A percentile compares a stretch with the other conserved stretches of the same genome.
Conservation (phyloP, 1,140 invertebrate species). For the Teleogryllus occipitalis region DNA sequence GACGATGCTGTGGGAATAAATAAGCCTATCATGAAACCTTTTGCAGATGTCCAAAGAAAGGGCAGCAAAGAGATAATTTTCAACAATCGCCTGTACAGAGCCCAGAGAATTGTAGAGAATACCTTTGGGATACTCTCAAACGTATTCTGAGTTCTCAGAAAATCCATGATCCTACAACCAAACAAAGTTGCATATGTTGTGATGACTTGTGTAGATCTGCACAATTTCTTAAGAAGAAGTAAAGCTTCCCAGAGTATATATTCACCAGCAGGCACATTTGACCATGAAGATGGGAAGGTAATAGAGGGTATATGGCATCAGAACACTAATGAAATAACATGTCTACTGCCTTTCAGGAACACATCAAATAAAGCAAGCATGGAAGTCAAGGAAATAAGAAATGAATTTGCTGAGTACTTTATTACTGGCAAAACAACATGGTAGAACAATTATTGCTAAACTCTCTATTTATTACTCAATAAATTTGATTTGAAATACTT, state of each 20-base stretch:
- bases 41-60: conserved; percentile 24
- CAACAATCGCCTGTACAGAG: conserved; percentile 29
- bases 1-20: conserved; percentile 32
- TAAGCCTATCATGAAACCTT: conserved; percentile 29
- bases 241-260: conserved; percentile 25
- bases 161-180: conserved; percentile 21
- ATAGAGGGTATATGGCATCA: conserved; percentile 26
- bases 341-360: conserved; percentile 8
- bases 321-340: conserved; percentile 15
- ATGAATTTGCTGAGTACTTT: conserved; percentile 22
- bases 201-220: conserved; percentile 29
- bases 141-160: conserved; percentile 23
- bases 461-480: not conserved
- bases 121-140: conserved; percentile 33
- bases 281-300: conserved; percentile 23
- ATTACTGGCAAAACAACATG: not conserved
- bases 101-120: conserved; percentile 35
- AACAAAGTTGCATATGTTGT: conserved; percentile 29
- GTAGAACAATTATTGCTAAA: not conserved
- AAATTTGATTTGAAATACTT: not conserved
- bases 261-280: conserved; percentile 27
- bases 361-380: conserved; percentile 8
- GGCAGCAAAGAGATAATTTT: conserved; percentile 28
- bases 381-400: conserved; percentile 10
- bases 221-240: conserved; percentile 33